Conservation (phyloP, 2,113 vertebrate species). For the Ciconia maguari region DNA sequence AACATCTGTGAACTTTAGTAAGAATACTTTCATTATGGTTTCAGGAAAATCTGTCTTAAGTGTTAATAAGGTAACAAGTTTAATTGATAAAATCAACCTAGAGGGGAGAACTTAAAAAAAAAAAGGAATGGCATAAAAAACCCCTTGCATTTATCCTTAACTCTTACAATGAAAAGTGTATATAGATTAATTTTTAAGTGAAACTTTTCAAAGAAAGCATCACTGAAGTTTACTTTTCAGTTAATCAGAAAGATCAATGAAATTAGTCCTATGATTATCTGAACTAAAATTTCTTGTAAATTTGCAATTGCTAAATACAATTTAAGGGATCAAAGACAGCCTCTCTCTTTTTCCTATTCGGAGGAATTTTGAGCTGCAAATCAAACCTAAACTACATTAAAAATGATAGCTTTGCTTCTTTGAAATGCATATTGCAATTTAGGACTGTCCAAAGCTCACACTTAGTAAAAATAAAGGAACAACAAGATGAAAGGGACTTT, state of each 20-base stretch:
- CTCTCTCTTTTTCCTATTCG: not conserved
- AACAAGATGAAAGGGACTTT: not conserved
- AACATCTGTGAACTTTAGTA: constrained; percentile 63
- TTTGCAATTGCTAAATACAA: not conserved
- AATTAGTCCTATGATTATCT: not conserved
- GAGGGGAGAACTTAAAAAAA: not conserved
- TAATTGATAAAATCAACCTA: constrained; percentile 65
- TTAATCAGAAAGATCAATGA: not conserved
- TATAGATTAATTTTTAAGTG: not conserved
- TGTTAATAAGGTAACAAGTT: constrained; percentile 70
- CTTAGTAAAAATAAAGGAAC: not conserved
- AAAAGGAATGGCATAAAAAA: not conserved
- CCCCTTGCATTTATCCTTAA: not conserved
- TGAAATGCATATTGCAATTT: not conserved
- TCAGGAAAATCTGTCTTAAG: constrained; percentile 43
- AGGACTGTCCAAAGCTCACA: not conserved
- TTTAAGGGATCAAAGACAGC: not conserved
- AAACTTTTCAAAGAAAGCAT: not conserved
- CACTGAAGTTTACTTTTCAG: not conserved
- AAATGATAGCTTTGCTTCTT: not conserved
- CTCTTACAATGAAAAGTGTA: not conserved
- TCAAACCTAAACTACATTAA: not conserved
- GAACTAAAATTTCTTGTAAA: not conserved
- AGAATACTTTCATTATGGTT: constrained; percentile 40
- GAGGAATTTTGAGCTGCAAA: not conserved